Base-by-base conservation (phyloP, 2,888 invertebrate species). In the Serripes groenlandicus region DNA sequence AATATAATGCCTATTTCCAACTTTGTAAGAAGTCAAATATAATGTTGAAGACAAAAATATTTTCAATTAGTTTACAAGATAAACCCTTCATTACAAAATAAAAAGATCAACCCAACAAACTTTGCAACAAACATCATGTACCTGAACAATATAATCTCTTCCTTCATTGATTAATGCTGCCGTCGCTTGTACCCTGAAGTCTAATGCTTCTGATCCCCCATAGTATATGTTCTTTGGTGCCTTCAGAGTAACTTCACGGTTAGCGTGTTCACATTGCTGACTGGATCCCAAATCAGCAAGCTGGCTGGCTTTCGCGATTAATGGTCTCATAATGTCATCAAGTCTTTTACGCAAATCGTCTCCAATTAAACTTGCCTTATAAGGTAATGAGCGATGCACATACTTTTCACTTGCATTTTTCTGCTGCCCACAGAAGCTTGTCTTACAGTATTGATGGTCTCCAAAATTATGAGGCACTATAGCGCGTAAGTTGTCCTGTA, bases 391-490 rank as follows among this genome's bases (percentile, higher is more conserved):
- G 23, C 58, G 58, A n/a, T 58, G 58, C 58, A 58, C 7, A n/a
- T 58, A 58, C 23, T 58, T 58, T 23, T 18, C 58, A 23, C n/a
- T n/a, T 23, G 58, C 7, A 58, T 18, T 23, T 9, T n/a, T 9
- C 58, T 18, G n/a, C n/a, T 58, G 9, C 58, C n/a, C 58, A 58
- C 58, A 58, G 26, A 58, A 58, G 15, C 58, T 58, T 7, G 58
- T 9, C 9, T 26, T 9, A n/a, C 21, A 58, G 58, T 58, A n/a
- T 18, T 58, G 7, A 58, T 58, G 58, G 7, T 58, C 58, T 9
- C 58, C 58, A 58, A 58, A 58, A n/a, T 58, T 58, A 58, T 58
- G 58, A 18, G 58, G 58, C 23, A 58, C 23, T n/a, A 58, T n/a
- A 18, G 58, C 58, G 9, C n/a, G 9, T 42, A 42, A 42, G 42